Percentiles rank a stretch among this genome's conserved stretches.
These are phyloP conservation scores for Psix sp. DNA, from an alignment of 1,140 invertebrate genomes.

Conservation along the genomic window DNA sequence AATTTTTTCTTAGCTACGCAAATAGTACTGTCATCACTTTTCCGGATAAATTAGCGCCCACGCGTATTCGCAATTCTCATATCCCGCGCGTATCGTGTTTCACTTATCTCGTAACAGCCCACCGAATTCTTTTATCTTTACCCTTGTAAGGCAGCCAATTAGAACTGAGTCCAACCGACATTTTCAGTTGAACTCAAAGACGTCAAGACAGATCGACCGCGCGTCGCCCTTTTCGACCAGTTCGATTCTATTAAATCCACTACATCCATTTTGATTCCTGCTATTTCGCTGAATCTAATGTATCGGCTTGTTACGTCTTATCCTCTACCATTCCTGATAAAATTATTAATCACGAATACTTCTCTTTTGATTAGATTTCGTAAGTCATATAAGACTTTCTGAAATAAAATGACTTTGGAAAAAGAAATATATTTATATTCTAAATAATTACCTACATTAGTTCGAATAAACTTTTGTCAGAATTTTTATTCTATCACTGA, in stretches of 20 bases:
- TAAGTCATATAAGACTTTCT: too few relatives aligned
- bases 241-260: conserved; percentile 56
- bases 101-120: conserved; percentile 17
- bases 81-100: conserved; percentile 37
- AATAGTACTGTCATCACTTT: conserved; percentile 34
- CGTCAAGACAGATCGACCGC: conserved; percentile 52
- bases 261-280: conserved; percentile 22
- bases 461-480: too few relatives aligned
- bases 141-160: conserved; percentile 4
- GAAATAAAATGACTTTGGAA: too few relatives aligned
- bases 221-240: conserved; percentile 40
- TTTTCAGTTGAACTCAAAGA: conserved; percentile 27
- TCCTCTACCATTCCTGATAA: conserved; percentile 15
- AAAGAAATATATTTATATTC: too few relatives aligned
- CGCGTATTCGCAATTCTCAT: conserved; percentile 17
- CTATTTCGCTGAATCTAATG: conserved; percentile 37
- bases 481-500: too few relatives aligned
- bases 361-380: conserved; percentile 16
- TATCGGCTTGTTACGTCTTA: conserved; percentile 5
- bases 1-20: too few relatives aligned
- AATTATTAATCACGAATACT: conserved; percentile 29
- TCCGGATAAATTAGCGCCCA: conserved; percentile 34
- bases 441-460: too few relatives aligned
- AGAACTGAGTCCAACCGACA: conserved; percentile 7
- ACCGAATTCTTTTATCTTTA: conserved; percentile 14